Evolutionary conservation across 2,797 vertebrate species (phyloP), one percentile per base, ranked within the genome.

Genomic region (Acanthornis magna): DNA sequence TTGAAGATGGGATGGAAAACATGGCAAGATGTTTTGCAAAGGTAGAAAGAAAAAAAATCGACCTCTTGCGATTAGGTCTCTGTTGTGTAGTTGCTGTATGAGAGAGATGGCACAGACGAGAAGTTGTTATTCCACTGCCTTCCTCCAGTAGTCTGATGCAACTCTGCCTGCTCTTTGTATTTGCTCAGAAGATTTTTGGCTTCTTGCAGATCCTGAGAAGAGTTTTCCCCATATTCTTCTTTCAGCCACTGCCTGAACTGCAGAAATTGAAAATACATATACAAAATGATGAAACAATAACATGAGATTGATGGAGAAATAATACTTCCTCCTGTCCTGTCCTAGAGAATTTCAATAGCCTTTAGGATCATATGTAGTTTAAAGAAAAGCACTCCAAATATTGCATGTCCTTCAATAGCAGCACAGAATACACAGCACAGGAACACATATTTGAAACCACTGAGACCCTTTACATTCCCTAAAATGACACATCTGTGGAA

Each of bases 231-330:
- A 38, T 98, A 99, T 73, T 98, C 98, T 67, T 97, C 97, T 90
- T 95, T 98, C 62, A 99, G 96, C 99, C 99, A 99, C 53, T 98
- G 98, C 93, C 99, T 98, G 94, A 98, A 98, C 99, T 99, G 70
- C 54, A 79, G 93, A 51, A 53, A 89, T 72, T 11, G 34, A 96
- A 96, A 73, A 91, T 19, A 95, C 34, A 65, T 4, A 36, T 30
- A 66, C 3, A 43, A 73, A 30, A 90, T 9, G 12, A 62, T 50
- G 22, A 55, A 68, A 79, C 4, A 48, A 2, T 30, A 79, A 45
- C 42, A 65, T 3, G 11, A 71, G 53, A 40, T 9, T 20, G 38
- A 80, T 15, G 17, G 43, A 88, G 53, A 91, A 81, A 15, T 51
- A 86, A 73, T 29, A 55, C 22, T 80, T 53, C 22, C 16, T 73